Conservation (phyloP, 2,797 vertebrate species). For the Danio albolineatus region DNA sequence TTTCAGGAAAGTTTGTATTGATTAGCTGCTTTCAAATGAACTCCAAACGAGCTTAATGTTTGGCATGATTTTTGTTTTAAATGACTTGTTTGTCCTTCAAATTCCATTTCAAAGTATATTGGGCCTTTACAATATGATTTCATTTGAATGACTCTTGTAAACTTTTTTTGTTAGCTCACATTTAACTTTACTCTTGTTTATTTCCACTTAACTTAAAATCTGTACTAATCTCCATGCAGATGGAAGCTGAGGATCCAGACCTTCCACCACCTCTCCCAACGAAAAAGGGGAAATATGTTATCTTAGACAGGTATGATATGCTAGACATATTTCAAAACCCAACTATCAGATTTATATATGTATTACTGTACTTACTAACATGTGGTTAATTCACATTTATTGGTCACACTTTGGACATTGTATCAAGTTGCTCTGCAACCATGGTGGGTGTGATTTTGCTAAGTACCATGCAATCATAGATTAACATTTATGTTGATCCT, state of each 20-base stretch:
- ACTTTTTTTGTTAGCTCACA: background rate
- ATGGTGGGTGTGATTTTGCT: too few relatives aligned
- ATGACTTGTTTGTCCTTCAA: too few relatives aligned
- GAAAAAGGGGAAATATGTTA: conserved; percentile 20
- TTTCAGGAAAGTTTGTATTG: too few relatives aligned
- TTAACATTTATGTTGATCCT: too few relatives aligned
- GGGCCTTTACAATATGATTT: background rate
- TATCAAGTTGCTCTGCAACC: too few relatives aligned
- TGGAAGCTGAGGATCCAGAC: background rate
- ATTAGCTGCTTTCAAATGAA: too few relatives aligned
- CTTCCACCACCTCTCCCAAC: conserved; percentile 36
- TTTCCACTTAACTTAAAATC: background rate
- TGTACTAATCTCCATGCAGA: background rate
- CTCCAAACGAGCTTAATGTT: too few relatives aligned
- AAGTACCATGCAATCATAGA: too few relatives aligned
- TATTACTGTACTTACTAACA: background rate
- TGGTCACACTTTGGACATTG: too few relatives aligned
- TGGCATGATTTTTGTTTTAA: too few relatives aligned
- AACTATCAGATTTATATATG: background rate
- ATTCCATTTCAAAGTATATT: too few relatives aligned
- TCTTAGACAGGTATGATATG: conserved; percentile 18
- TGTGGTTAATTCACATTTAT: background rate
- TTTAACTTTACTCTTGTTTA: background rate
- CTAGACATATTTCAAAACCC: background rate
- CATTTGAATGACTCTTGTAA: background rate